Evolutionary conservation across 2,888 invertebrate genomes (phyloP).

Genomic region (Leucozona laternaria): DNA sequence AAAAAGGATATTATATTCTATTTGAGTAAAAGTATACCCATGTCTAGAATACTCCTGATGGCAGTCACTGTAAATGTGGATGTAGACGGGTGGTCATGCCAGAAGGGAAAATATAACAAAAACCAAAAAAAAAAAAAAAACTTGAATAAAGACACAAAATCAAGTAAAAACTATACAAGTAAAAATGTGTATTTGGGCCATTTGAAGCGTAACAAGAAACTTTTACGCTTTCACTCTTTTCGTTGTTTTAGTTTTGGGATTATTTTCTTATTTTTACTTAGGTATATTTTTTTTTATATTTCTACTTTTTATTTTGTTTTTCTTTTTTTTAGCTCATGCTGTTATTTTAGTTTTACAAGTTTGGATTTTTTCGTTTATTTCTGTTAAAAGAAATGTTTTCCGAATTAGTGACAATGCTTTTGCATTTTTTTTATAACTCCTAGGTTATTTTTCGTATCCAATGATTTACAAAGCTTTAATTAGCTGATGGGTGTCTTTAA

Average conservation of each 20-base stretch:
- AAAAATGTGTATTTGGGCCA: constrained; percentile 72
- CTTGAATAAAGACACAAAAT: constrained; percentile 50
- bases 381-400: not conserved
- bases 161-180: constrained; percentile 50
- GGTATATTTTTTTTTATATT: not conserved
- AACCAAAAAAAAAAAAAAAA: constrained; percentile 30
- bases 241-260: constrained; percentile 30
- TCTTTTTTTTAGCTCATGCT: constrained; percentile 16
- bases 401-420: constrained; percentile 6
- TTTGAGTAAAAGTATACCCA: constrained; percentile 51
- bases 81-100: constrained; percentile 45
- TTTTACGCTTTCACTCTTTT: constrained; percentile 73
- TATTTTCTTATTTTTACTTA: constrained; percentile 12
- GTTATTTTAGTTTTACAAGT: constrained; percentile 27
- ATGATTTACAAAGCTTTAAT: not conserved
- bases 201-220: constrained; percentile 71
- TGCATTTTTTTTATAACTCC: not conserved
- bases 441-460: not conserved
- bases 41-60: constrained; percentile 21
- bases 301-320: constrained; percentile 31
- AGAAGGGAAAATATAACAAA: constrained; percentile 29
- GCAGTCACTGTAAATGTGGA: constrained; percentile 37
- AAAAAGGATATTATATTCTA: constrained; percentile 66
- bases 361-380: not conserved
- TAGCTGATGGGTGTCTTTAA: no score